Evolutionary conservation across 2,797 vertebrate species (phyloP).

Genomic region (Erethizon dorsatum): DNA sequence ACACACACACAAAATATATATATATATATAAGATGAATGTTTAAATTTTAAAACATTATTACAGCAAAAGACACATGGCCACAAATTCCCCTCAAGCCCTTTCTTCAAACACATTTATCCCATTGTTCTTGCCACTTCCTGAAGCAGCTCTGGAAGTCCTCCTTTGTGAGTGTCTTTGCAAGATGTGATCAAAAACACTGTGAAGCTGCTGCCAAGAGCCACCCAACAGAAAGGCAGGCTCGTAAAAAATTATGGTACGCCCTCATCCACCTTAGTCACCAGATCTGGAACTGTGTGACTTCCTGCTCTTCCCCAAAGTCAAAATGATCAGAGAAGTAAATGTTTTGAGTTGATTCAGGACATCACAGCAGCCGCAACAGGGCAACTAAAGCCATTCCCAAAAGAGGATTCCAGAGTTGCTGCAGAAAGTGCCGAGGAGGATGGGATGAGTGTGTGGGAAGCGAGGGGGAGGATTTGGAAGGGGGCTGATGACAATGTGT

Average conservation of each 20-base stretch:
- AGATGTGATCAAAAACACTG: not conserved
- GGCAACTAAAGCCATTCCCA: not conserved
- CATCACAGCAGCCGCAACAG: not conserved
- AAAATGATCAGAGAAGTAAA: not conserved
- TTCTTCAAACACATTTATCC: not conserved
- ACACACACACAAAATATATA: too few species aligned
- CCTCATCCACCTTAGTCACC: not conserved
- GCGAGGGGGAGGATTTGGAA: not conserved
- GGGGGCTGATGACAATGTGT: not conserved
- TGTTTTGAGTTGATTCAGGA: not conserved
- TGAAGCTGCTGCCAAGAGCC: not conserved
- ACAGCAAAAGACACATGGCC: not conserved
- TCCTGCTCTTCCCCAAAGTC: not conserved
- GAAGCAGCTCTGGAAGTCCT: not conserved
- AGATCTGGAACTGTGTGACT: not conserved
- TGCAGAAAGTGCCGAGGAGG: not conserved
- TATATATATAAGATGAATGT: not conserved
- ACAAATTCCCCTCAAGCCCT: not conserved
- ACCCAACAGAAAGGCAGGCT: not conserved
- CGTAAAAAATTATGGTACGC: not conserved
- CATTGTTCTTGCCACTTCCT: not conserved
- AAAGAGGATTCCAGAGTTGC: not conserved
- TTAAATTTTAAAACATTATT: not conserved
- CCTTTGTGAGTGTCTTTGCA: not conserved
- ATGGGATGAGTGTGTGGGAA: not conserved